A percentile compares a stretch with the other conserved stretches of the same genome.
Conservation (phyloP, 2,797 vertebrate genomes). For the Leptodactylus fallax region DNA sequence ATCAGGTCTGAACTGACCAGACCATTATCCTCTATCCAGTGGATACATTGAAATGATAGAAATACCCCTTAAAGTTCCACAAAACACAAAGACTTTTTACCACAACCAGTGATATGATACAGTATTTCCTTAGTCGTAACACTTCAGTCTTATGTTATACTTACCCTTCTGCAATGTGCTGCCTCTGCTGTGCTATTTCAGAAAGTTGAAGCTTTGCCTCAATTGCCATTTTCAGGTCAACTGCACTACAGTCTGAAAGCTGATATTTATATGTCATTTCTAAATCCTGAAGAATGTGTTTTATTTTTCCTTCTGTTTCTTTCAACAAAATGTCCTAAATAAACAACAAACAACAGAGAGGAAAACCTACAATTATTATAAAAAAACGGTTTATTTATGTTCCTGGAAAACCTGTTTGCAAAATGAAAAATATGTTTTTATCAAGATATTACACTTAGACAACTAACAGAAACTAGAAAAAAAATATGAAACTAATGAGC, state of each 20-base stretch:
- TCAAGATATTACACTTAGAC: too few relatives aligned
- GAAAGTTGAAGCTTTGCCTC: constrained; percentile 84
- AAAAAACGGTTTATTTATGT: too few relatives aligned
- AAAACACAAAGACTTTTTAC: neutral
- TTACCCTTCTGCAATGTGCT: constrained; percentile 80
- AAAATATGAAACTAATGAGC: too few relatives aligned
- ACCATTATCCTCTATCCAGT: too few relatives aligned
- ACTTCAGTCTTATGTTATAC: neutral
- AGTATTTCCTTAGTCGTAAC: neutral
- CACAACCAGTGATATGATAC: neutral
- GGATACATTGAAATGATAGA: too few relatives aligned
- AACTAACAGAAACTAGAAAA: too few relatives aligned
- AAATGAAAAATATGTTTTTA: too few relatives aligned
- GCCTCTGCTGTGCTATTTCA: constrained; percentile 81
- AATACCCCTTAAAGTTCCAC: too few relatives aligned
- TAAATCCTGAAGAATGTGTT: constrained; percentile 69
- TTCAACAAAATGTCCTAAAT: constrained; percentile 81
- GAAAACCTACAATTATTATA: too few relatives aligned
- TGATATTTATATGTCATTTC: constrained; percentile 62
- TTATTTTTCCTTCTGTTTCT: constrained; percentile 77
- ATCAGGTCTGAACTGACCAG: too few relatives aligned
- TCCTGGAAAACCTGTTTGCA: too few relatives aligned
- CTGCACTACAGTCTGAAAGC: constrained; percentile 67
- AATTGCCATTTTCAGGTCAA: constrained; percentile 80
- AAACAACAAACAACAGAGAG: neutral